Conservation (phyloP, 2,797 vertebrate genomes). For the Paedocypris micromegethes region DNA sequence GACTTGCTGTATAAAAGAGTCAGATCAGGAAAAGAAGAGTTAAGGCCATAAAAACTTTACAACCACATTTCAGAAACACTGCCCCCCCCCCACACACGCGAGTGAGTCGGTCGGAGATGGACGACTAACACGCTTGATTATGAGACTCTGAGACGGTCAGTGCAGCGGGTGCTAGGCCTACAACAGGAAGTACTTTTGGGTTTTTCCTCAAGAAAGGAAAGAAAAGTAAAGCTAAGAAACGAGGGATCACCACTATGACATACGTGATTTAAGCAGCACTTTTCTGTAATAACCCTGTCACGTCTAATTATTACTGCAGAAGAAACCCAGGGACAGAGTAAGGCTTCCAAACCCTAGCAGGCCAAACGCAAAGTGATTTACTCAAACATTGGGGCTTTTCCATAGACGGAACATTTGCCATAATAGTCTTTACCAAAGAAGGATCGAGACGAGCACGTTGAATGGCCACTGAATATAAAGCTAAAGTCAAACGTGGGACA, state of each 20-base stretch:
- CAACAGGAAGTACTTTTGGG: constrained; percentile 69
- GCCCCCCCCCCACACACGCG: constrained; percentile 87
- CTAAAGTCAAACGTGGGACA: constrained; percentile 21
- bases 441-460: neutral
- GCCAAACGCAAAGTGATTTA: constrained; percentile 54
- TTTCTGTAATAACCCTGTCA: constrained; percentile 99
- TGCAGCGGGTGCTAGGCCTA: constrained; percentile 88
- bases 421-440: constrained; percentile 38
- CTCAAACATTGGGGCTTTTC: constrained; percentile 43
- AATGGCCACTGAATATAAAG: constrained; percentile 32
- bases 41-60: constrained; percentile 98
- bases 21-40: constrained; percentile 59
- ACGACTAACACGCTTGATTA: constrained; percentile 87
- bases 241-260: constrained; percentile 86
- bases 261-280: constrained; percentile 99
- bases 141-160: constrained; percentile 91
- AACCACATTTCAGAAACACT: constrained; percentile 94
- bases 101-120: constrained; percentile 90
- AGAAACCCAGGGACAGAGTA: constrained; percentile 92
- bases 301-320: constrained; percentile 89
- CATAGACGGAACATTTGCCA: neutral
- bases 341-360: constrained; percentile 71
- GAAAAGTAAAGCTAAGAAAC: constrained; percentile 78
- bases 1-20: constrained; percentile 88
- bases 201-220: constrained; percentile 82